Conservation (phyloP, 2,797 vertebrate species). For the Sparus aurata region DNA sequence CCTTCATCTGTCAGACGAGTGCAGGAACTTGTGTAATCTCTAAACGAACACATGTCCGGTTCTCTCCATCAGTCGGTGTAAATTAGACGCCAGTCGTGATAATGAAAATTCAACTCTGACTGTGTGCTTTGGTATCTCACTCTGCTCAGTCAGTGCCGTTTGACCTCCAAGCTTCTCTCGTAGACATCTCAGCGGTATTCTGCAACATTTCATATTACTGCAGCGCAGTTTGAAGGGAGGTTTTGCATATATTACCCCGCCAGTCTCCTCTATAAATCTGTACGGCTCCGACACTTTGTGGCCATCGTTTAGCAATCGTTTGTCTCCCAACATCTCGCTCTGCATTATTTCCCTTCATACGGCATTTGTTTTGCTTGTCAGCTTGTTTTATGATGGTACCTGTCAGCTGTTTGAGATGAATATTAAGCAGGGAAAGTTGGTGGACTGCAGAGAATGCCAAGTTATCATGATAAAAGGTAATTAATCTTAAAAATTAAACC, state of each 20-base stretch:
- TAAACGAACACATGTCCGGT: conserved; percentile 54
- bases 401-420: conserved; percentile 19
- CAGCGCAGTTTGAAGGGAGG: conserved; percentile 29
- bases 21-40: conserved; percentile 56
- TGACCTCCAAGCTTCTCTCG: conserved; percentile 43
- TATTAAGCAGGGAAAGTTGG: conserved; percentile 15
- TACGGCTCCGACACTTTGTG: conserved; percentile 28
- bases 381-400: conserved; percentile 34
- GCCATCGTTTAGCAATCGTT: conserved; percentile 38
- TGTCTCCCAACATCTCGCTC: conserved; percentile 46
- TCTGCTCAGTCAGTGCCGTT: conserved; percentile 29
- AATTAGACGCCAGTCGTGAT: conserved; percentile 48
- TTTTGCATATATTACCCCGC: conserved; percentile 40
- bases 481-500: not conserved
- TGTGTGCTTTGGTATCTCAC: conserved; percentile 13
- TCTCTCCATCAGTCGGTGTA: conserved; percentile 23
- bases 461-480: not conserved
- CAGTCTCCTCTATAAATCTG: conserved; percentile 38
- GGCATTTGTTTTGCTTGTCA: conserved; percentile 37
- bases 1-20: conserved; percentile 53
- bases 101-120: conserved; percentile 38
- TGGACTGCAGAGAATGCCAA: not conserved
- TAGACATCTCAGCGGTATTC: conserved; percentile 19
- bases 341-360: conserved; percentile 30
- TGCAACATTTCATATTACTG: conserved; percentile 20